Base-by-base conservation (phyloP, 2,888 invertebrate genomes). In the Apodemia zela region DNA sequence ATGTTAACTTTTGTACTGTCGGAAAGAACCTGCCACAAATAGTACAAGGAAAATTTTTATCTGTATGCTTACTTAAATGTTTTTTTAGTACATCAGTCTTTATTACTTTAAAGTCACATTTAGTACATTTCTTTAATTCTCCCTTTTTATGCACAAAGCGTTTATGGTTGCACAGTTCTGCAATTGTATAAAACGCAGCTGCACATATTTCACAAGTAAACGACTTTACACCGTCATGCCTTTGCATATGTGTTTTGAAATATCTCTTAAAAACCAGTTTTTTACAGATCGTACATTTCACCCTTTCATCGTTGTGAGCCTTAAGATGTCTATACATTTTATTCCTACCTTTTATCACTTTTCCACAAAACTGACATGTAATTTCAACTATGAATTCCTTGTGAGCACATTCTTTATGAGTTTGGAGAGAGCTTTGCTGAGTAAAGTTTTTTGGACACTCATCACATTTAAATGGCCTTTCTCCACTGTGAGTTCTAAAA, bases 341-440 rank as follows among this genome's bases (percentile, higher is more conserved):
- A 11, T 67, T 69, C 1, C 87, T 78, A 0, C 88, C 86, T 66
- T 73, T 76, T 0, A 88, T 64, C 58, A 72, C 67, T 71, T 86
- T 87, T 0, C 89, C 89, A 58, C 89, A 89, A 25, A 74, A 76
- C 8, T 85, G 80, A 64, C 89, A 89, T 2, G 85, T 84, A 3
- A 77, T 73, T 71, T 84, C 80, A 2, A 74, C 65, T 57, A 69
- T 69, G 45, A 76, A 81, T 1, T 76, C 70, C 13, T 82, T 77
- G 63, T 89, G 89, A 0, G 68, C 67, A 0, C 66, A 47, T 68
- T 89, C 89, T 64, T 77, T 77, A 64, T 89, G 89, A 0, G 72
- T 67, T 45, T 80, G 75, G 0, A 89, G 70, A 0, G 85, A 80
- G 35, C 81, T 77, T 0, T 73, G 75, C 63, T 90, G 89, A 0